Percentiles rank a stretch among this genome's conserved stretches.
These are phyloP conservation scores for Acanthoscelides obtectus DNA, from an alignment of 2,888 invertebrate species.

Conservation along the genomic window DNA sequence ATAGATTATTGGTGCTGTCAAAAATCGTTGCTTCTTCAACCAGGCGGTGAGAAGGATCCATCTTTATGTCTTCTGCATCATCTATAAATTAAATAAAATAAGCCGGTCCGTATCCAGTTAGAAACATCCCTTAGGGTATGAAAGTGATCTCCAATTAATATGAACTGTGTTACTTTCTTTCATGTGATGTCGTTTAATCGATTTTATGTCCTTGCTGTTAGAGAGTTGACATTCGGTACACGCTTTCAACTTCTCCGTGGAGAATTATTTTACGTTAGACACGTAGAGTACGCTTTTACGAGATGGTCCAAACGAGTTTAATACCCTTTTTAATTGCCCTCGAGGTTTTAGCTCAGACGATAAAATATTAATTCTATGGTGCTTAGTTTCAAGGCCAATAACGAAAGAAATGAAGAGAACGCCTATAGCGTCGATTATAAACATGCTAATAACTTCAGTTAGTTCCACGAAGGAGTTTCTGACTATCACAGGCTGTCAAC, in stretches of 20 bases:
- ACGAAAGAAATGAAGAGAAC: too few relatives aligned
- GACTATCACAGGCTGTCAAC: too few relatives aligned
- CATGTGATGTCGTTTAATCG: not conserved
- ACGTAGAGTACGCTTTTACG: not conserved
- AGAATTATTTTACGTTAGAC: not conserved
- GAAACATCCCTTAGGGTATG: not conserved
- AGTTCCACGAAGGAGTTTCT: too few relatives aligned
- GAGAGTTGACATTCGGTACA: not conserved
- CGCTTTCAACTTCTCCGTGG: not conserved
- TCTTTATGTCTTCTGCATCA: too few relatives aligned
- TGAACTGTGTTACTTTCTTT: not conserved
- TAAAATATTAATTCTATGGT: too few relatives aligned
- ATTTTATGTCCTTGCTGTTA: not conserved
- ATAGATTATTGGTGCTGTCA: too few relatives aligned
- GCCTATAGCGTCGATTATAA: too few relatives aligned
- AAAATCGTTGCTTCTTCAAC: too few relatives aligned
- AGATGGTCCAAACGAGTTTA: not conserved
- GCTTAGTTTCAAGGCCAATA: too few relatives aligned
- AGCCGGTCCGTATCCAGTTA: not conserved
- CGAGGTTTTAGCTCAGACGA: too few relatives aligned
- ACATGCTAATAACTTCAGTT: too few relatives aligned
- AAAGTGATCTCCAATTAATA: not conserved
- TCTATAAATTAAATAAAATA: not conserved
- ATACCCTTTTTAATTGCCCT: not conserved
- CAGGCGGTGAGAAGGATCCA: too few relatives aligned